Conservation (phyloP, 2,797 vertebrate species). For the Hoplostethus mediterraneus region DNA sequence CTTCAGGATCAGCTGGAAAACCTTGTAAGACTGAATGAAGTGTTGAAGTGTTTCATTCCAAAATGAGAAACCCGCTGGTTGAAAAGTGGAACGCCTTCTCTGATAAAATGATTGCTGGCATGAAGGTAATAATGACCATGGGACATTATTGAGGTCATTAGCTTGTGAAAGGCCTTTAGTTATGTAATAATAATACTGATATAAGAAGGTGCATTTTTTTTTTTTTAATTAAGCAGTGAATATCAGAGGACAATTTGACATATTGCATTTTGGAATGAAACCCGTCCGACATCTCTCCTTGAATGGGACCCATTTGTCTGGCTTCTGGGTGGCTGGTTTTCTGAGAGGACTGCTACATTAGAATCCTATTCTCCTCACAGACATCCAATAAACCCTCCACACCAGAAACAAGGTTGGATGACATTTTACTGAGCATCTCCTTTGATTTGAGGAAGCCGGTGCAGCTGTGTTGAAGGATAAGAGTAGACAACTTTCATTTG, state of each 20-base stretch:
- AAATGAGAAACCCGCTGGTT: too few relatives aligned
- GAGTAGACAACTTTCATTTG: not conserved
- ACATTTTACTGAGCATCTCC: not conserved
- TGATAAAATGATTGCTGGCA: too few relatives aligned
- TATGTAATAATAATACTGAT: too few relatives aligned
- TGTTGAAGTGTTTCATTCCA: too few relatives aligned
- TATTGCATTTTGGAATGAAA: not conserved
- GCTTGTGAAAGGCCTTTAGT: too few relatives aligned
- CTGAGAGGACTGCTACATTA: not conserved
- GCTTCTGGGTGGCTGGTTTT: not conserved
- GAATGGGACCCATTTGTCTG: not conserved
- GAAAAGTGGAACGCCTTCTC: too few relatives aligned
- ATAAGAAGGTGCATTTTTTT: not conserved
- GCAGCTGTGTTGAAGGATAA: not conserved
- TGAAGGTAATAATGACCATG: not conserved
- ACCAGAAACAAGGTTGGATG: constrained; percentile 7
- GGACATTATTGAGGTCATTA: not conserved
- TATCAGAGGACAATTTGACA: not conserved
- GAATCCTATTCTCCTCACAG: constrained; percentile 1
- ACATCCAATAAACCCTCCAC: constrained; percentile 27
- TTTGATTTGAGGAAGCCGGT: constrained; percentile 1
- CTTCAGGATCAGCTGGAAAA: too few relatives aligned
- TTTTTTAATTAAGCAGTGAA: not conserved
- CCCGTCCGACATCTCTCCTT: not conserved
- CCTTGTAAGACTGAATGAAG: too few relatives aligned